Base-by-base conservation (phyloP, 2,113 vertebrate genomes). In the Gallinago paraguaiae region DNA sequence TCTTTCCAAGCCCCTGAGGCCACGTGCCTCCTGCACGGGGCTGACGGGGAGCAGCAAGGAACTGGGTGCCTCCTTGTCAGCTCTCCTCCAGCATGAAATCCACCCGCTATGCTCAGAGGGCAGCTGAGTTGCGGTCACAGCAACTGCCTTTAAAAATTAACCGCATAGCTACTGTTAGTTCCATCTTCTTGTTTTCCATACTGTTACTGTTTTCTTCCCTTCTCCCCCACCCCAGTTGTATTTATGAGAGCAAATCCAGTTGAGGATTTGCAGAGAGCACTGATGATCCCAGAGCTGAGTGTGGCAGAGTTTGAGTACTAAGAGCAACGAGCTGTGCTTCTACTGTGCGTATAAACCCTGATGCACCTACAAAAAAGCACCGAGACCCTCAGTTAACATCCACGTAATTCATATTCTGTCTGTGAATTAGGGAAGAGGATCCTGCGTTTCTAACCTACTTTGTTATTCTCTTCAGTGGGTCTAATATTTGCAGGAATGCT, bases 401-500 rank as follows among this genome's bases (percentile, higher is more conserved):
- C 33, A 83, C n/a, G 4, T 46, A 37, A 77, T 81, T 78, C 33
- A 11, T 28, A 50, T 64, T 88, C 88, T 95, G 76, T 69, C 95
- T 91, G 19, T 69, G 80, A 83, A 82, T 23, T 3, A 86, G 82
- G 82, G 37, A 61, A 31, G 35, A 72, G 83, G 77, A 83, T 86
- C 72, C 35, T 78, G 68, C 46, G 43, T 82, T 92, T 95, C 92
- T 71, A 68, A 63, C 80, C 78, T 89, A 51, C 80, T 95, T 93
- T 91, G 90, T 86, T 92, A 69, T 95, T 94, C 77, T 68, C 50
- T 77, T 94, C 95, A 91, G 88, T 56, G 53, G 54, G 39, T 74
- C 67, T 95, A 82, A 90, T 93, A 95, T 96, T 97, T 97, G 91
- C 94, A 91, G 91, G 92, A 94, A 87, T 90, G 72, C 91, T 93